Evolutionary conservation across 2,797 vertebrate genomes (phyloP).

Genomic region (Orestias chungarensis): DNA sequence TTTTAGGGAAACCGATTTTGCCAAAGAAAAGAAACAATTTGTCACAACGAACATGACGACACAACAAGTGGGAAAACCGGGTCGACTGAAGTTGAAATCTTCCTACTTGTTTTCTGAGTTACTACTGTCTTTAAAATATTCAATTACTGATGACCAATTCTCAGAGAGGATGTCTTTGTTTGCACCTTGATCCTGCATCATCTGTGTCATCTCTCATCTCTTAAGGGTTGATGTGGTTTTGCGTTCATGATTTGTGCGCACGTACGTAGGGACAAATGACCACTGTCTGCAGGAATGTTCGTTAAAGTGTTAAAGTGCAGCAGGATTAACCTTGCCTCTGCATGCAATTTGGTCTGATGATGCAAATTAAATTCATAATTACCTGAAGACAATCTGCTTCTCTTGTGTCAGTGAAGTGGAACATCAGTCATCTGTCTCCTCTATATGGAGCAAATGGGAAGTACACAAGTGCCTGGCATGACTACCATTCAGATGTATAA

Average conservation of each 20-base stretch:
- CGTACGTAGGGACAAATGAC: constrained; percentile 12
- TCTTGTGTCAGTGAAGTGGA: constrained; percentile 68
- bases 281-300: constrained; percentile 25
- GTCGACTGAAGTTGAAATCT: background rate
- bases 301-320: constrained; percentile 47
- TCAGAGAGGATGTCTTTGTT: constrained; percentile 1
- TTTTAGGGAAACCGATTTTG: background rate
- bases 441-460: constrained; percentile 61
- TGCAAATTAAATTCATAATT: constrained; percentile 74
- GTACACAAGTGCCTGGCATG: constrained; percentile 34
- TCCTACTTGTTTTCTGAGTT: background rate
- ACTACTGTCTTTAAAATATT: background rate
- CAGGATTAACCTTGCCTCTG: constrained; percentile 59
- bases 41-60: background rate
- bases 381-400: constrained; percentile 72
- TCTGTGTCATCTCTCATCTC: constrained; percentile 3
- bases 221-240: constrained; percentile 11
- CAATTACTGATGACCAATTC: constrained; percentile 17
- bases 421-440: constrained; percentile 63
- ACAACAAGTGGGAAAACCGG: background rate
- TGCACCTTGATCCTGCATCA: constrained; percentile 15
- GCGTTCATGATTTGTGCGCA: constrained; percentile 19
- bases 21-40: background rate
- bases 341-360: constrained; percentile 54
- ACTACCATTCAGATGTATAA: constrained; percentile 33